Base-by-base conservation (phyloP, 2,797 vertebrate genomes). In the Chelidonichthys spinosus region DNA sequence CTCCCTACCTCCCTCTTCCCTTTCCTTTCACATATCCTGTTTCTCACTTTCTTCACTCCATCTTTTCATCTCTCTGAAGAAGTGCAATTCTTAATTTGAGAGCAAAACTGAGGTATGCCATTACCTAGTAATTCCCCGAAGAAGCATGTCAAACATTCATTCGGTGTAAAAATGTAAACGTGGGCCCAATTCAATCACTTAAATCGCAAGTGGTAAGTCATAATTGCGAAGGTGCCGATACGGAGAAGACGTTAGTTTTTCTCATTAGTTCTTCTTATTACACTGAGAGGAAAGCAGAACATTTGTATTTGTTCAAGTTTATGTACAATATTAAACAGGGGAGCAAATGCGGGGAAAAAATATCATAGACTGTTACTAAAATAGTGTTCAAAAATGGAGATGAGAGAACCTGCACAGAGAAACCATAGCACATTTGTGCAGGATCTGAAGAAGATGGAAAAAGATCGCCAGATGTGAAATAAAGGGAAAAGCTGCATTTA, bases 401-500 rank as follows among this genome's bases (percentile, higher is more conserved):
- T 47, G 1, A 62, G 54, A 15, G 42, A 72, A 76, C 25, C 44
- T 46, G 15, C 17, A 47, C 15, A n/a, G 17, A 25, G 25, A 25
- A 25, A 25, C 25, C 25, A 25, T 25, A 25, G 25, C 1, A 25
- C 25, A 25, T 70, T 15, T 53, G 17, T 64, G 15, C 55, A 63
- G 15, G 4, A 67, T 64, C 11, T 52, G 36, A 35, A 67, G 63
- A 69, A 72, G 25, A 25, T 1, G 25, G 2, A 59, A n/a, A 40
- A 7, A 50, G n/a, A 11, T 50, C n/a, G 36, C 18, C 25, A 55
- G 44, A 79, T 60, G 52, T 77, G 35, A 78, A 79, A 68, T 59
- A 33, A 76, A 75, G 50, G 50, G 55, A 36, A 71, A 80, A 62
- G 52, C 63, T 78, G 40, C 60, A 58, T 82, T 88, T 67, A 76